Conservation (phyloP, 2,888 invertebrate genomes). For the Melanophora roralis region DNA sequence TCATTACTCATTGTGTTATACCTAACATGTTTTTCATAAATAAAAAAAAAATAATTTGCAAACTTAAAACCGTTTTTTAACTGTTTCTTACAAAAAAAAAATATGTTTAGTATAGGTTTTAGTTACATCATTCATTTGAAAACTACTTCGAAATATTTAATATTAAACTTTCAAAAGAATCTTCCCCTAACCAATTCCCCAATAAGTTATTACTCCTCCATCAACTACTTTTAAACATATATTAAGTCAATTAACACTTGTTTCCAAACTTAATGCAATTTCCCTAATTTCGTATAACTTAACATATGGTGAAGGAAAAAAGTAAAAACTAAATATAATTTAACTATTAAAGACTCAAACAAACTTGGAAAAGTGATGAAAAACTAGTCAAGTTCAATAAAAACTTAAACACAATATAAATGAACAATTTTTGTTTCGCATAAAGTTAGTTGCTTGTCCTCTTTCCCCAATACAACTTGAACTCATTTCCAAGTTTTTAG, state of each 20-base stretch:
- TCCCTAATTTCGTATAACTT: neutral
- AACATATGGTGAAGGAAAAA: constrained; percentile 6
- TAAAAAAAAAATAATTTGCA: no score
- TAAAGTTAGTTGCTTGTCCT: constrained; percentile 34
- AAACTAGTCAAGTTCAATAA: constrained; percentile 62
- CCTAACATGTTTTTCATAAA: no score
- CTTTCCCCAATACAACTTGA: constrained; percentile 1
- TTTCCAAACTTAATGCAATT: constrained; percentile 25
- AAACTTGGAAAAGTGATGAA: neutral
- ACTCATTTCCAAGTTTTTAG: constrained; percentile 12
- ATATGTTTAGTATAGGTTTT: no score
- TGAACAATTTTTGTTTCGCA: constrained; percentile 50
- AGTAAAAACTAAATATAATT: constrained; percentile 24
- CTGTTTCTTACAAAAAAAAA: no score
- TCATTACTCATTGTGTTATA: no score
- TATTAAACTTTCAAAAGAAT: no score
- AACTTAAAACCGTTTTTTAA: no score
- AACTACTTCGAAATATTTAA: no score
- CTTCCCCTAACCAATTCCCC: neutral
- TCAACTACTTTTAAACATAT: constrained; percentile 8
- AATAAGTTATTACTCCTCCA: neutral
- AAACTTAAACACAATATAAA: constrained; percentile 58
- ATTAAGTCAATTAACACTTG: constrained; percentile 56
- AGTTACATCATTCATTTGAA: no score
- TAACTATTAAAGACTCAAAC: neutral